Base-by-base conservation (phyloP, 2,113 vertebrate species). In the Rhinolophus sinicus region DNA sequence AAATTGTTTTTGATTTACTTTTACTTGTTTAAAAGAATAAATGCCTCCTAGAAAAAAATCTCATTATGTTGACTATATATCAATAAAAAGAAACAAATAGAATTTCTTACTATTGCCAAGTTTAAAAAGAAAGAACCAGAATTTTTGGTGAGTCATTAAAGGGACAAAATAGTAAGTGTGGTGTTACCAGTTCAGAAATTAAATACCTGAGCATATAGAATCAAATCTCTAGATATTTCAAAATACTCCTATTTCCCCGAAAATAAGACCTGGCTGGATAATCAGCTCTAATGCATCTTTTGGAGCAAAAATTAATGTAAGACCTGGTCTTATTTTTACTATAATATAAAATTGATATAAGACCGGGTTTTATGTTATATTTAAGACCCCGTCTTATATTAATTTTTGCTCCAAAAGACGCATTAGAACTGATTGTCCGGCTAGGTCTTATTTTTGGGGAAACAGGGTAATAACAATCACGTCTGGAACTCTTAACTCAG, bases 21-120 rank as follows among this genome's bases (percentile, higher is more conserved):
- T 83, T 33, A 38, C 62, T 96, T 94, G 22, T 80, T 97, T 97
- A 90, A 93, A 88, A 84, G 80, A 85, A 89, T 88, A 76, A 95
- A 76, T 88, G 26, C 26, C n/a, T 82, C 35, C 19, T 64, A 18
- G 88, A 65, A 58, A 93, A 44, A 94, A 72, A 76, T 76, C 54
- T 60, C n/a, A 85, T 80, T 86, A 64, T n/a, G 93, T 93, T 75
- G 33, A 33, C 14, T 90, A 22, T 64, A 35, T 91, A 60, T 93
- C 91, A 93, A 89, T 88, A 77, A 44, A 94, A 90, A 26, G 35
- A 88, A 93, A 93, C n/a, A 93, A n/a, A 4, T 90, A 82, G 69
- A 83, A 76, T 94, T 73, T 75, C 56, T 92, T 94, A 84, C 77
- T 86, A 84, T 88, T 85, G 62, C 30, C 19, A 88, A 14, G 40